Evolutionary conservation across 2,888 invertebrate species (phyloP).

Genomic region (Syritta pipiens): DNA sequence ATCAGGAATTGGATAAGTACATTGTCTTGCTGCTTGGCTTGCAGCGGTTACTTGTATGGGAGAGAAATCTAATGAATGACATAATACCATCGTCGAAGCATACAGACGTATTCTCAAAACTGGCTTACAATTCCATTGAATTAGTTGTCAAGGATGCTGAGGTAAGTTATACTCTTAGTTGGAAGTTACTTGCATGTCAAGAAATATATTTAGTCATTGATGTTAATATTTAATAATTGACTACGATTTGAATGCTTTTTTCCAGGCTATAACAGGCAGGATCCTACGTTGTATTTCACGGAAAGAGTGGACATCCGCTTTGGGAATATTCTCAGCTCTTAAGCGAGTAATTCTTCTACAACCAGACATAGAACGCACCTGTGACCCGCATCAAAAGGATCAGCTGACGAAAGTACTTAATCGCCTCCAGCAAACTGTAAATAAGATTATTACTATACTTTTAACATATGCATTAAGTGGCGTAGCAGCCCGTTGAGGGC

Average conservation of each 20-base stretch:
- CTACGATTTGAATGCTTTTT: no score
- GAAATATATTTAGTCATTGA: background rate
- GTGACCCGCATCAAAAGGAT: conserved; percentile 84
- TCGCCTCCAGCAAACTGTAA: conserved; percentile 87
- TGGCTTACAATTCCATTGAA: conserved; percentile 91
- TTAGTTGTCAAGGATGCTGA: conserved; percentile 92
- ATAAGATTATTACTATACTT: conserved; percentile 73
- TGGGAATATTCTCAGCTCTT: conserved; percentile 90
- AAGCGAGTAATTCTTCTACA: conserved; percentile 88
- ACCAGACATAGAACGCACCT: conserved; percentile 89
- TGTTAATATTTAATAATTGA: conserved; percentile 1
- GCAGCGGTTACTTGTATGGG: conserved; percentile 92
- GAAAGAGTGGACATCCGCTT: conserved; percentile 89
- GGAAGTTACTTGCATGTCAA: no score
- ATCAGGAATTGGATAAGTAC: conserved; percentile 91
- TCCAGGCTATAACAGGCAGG: conserved; percentile 85
- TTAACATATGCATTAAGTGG: no score
- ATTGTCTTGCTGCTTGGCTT: conserved; percentile 90
- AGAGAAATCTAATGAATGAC: conserved; percentile 89
- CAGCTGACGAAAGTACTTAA: conserved; percentile 88
- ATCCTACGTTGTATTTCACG: conserved; percentile 87
- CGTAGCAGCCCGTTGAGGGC: no score
- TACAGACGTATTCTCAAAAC: conserved; percentile 89
- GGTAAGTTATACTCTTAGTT: no score
- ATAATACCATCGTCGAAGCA: conserved; percentile 91